Conservation (phyloP, 2,113 vertebrate species). For the Podarcis muralis region DNA sequence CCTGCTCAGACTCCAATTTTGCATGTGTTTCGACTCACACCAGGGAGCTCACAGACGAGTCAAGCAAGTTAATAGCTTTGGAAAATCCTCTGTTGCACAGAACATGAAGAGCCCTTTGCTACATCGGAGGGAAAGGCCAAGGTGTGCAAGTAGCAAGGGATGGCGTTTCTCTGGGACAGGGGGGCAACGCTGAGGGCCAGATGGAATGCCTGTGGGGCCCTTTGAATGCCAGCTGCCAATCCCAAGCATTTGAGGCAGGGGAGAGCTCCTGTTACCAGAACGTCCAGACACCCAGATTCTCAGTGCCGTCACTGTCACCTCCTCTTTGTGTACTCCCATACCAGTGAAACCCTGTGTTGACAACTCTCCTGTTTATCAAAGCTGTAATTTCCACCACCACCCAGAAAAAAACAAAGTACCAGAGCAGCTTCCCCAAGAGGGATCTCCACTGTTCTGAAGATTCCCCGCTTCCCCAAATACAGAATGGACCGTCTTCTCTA, state of each 20-base stretch:
- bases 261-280: not conserved
- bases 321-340: not conserved
- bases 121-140: not conserved
- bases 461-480: not conserved
- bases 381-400: not conserved
- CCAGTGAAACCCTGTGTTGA: not conserved
- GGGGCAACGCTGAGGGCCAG: not conserved
- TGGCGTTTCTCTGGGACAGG: not conserved
- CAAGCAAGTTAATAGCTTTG: not conserved
- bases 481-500: constrained; percentile 6
- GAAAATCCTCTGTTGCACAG: no score
- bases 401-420: not conserved
- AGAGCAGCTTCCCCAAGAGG: constrained; percentile 4
- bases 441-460: not conserved
- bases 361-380: not conserved
- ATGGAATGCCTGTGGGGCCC: not conserved
- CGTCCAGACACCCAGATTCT: not conserved
- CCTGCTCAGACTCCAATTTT: not conserved
- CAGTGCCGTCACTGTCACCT: no score
- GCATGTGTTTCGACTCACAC: not conserved
- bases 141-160: not conserved
- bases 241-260: not conserved
- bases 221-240: no score
- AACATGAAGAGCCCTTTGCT: not conserved
- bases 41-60: not conserved